Evolutionary conservation across 1,140 invertebrate species (phyloP), one percentile per base, ranked within the genome.

Genomic region (Drosophila sturtevanti): DNA sequence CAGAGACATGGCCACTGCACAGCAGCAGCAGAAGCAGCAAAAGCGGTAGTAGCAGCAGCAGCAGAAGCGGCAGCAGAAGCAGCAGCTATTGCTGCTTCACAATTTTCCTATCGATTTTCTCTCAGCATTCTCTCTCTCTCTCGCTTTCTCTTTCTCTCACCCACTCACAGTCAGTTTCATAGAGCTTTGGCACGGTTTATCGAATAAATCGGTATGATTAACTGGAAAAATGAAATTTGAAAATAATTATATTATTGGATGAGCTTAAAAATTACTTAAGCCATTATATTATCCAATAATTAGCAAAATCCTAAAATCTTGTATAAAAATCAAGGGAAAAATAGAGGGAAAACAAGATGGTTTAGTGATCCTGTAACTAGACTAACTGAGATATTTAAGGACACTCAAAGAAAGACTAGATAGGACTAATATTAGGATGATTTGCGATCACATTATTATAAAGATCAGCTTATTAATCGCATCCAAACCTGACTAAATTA

Each of bases 61-160:
- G 41, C 41, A 44, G n/a, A 14, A 41, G 38, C 38, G 18, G 18
- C 3, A 31, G 27, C 27, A 31, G 41, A 44, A 44, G 41, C 41
- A 44, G 41, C 41, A 48, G 41, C 41, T 48, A 48, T 16, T 48
- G 41, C 41, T 44, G 16, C 41, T 48, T 31, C 27, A 31, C 27
- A 18, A 44, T 18, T 44, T 44, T 55, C n/a, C 52, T 56, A 56
- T 56, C 9, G 54, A 56, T 56, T 56, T 56, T 56, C 54, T 34
- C 27, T 34, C 16, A 16, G 7, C 21, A 1, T 22, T 27, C 22
- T 54, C 24, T 54, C 24, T 14, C 52, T 54, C 21, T 54, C 22
- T 31, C 22, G 11, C n/a, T 27, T 3, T 12, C 21, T 7, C 16
- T 27, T 12, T 35, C 27, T 14, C 12, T 14, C 12, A 38, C n/a